These are phyloP conservation scores for Lochmaea crataegi DNA, from an alignment of 2,888 invertebrate genomes.

Conservation along the genomic window DNA sequence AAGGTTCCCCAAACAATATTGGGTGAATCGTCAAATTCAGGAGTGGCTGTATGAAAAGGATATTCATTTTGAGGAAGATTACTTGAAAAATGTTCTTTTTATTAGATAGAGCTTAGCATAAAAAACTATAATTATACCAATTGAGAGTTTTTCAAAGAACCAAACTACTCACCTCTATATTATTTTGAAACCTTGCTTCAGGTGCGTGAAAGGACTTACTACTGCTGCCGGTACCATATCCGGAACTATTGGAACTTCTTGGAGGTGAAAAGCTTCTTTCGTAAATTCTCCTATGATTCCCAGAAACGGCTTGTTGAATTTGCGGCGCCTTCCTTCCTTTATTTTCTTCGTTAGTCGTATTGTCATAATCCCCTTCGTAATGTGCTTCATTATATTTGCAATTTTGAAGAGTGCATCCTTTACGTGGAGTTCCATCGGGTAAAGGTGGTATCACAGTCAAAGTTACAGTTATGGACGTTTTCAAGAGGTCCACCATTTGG, in stretches of 20 bases:
- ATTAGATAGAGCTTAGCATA: constrained; percentile 13
- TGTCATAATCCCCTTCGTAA: constrained; percentile 77
- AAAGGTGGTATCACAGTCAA: constrained; percentile 84
- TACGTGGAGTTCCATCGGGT: constrained; percentile 75
- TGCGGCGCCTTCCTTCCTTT: constrained; percentile 62
- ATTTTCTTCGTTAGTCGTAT: constrained; percentile 63
- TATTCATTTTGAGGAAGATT: no score
- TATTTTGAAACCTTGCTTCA: constrained; percentile 60
- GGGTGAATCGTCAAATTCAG: no score
- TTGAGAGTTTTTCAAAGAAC: neutral
- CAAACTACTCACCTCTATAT: constrained; percentile 61
- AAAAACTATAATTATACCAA: neutral
- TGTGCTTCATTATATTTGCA: constrained; percentile 67
- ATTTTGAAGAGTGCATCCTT: constrained; percentile 74
- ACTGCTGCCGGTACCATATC: constrained; percentile 83
- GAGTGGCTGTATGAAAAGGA: no score
- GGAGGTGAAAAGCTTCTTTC: constrained; percentile 83
- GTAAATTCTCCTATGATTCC: constrained; percentile 75
- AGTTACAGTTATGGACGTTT: constrained; percentile 88
- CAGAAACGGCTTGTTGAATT: constrained; percentile 69
- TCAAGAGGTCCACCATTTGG: constrained; percentile 91
- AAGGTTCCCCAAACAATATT: no score
- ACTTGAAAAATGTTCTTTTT: no score
- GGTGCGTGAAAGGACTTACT: constrained; percentile 63
- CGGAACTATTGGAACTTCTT: constrained; percentile 81